phyloP scores from a whole-genome alignment of 1,140 invertebrate species.

The Aphelinus certus region DNA sequence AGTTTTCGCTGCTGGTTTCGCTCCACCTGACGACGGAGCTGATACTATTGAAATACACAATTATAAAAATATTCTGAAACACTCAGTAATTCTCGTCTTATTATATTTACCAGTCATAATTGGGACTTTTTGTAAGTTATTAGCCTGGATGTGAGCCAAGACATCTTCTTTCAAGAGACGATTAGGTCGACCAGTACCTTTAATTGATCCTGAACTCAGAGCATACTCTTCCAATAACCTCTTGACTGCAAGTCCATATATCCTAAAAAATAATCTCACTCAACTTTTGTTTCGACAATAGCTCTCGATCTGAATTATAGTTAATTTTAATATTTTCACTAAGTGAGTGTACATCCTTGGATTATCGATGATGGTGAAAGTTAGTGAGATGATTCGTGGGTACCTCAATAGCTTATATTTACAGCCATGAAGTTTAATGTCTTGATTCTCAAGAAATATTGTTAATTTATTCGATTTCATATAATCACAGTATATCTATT shows the following conservation, averaged over 20 bases:
- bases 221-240: conserved; percentile 71
- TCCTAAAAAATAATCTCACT: conserved; percentile 43
- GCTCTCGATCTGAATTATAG: no score
- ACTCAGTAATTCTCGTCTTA: neutral
- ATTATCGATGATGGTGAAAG: no score
- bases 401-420: no score
- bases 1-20: conserved; percentile 20
- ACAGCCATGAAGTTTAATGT: no score
- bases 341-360: no score
- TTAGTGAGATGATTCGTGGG: no score
- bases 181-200: conserved; percentile 70
- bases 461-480: no score
- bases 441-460: no score
- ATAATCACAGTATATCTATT: no score
- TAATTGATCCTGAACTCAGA: conserved; percentile 64
- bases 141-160: conserved; percentile 67
- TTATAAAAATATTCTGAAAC: neutral
- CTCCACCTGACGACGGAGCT: conserved; percentile 12
- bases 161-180: conserved; percentile 75
- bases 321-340: no score
- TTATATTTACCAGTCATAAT: conserved; percentile 54
- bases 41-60: conserved; percentile 5
- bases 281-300: no score
- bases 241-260: conserved; percentile 73
- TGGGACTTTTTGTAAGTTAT: conserved; percentile 66